These are phyloP conservation scores for Octopus sinensis DNA, from an alignment of 1,140 invertebrate species.

Conservation along the genomic window DNA sequence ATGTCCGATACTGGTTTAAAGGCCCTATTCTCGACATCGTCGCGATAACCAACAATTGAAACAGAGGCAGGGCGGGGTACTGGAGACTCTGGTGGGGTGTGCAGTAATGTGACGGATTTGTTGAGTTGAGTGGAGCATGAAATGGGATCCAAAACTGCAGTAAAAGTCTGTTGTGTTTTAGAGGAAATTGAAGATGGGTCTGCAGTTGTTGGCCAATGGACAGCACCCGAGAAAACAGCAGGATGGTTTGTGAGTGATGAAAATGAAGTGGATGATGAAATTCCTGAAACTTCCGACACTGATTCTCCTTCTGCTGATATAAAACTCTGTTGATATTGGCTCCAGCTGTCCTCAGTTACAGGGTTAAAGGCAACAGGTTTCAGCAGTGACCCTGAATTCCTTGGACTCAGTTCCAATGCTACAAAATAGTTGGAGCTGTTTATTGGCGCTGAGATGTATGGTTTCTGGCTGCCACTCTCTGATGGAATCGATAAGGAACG, in stretches of 20 bases:
- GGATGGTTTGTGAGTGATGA: not conserved
- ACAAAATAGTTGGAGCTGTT: conserved; percentile 8
- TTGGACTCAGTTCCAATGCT: not conserved
- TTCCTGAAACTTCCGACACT: not conserved
- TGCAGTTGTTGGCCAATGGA: not conserved
- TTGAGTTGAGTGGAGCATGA: not conserved
- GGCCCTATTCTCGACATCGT: not conserved
- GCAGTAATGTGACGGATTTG: conserved; percentile 4
- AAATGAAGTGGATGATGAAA: conserved; percentile 22
- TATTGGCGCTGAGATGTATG: conserved; percentile 32
- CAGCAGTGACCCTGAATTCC: conserved; percentile 28
- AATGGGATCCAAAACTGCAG: not conserved
- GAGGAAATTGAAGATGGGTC: not conserved
- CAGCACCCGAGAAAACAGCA: not conserved
- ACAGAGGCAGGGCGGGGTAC: conserved; percentile 48
- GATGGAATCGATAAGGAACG: conserved; percentile 40
- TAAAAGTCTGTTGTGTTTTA: not conserved
- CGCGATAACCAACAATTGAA: conserved; percentile 11
- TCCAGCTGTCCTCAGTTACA: conserved; percentile 13
- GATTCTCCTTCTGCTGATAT: not conserved
- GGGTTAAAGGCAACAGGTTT: conserved; percentile 40
- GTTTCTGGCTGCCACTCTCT: conserved; percentile 18
- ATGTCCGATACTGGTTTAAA: conserved; percentile 3
- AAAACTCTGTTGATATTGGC: not conserved
- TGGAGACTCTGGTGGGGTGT: conserved; percentile 49